Evolutionary conservation across 2,888 invertebrate species (phyloP), one percentile per base, ranked within the genome.

Genomic region (Flexamia atlantica): DNA sequence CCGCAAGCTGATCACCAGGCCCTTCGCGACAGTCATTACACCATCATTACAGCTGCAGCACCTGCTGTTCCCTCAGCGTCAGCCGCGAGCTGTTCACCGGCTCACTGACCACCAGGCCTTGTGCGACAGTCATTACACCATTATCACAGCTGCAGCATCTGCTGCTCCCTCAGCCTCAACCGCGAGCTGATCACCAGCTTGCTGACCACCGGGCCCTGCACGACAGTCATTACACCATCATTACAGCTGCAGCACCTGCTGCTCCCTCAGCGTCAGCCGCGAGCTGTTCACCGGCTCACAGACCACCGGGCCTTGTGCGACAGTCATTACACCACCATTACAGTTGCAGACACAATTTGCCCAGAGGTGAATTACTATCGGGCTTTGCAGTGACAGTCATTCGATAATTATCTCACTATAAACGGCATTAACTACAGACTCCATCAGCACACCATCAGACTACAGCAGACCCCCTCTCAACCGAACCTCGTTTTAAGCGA

Each of bases 221-320:
- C n/a, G n/a, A n/a, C n/a, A n/a, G n/a, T n/a, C n/a, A n/a, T n/a
- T n/a, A n/a, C n/a, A n/a, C n/a, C n/a, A n/a, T n/a, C n/a, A n/a
- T n/a, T n/a, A n/a, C 57, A 97, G 90, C 85, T 95, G 93, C 86
- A 94, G 90, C 0, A 96, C 96, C 89, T 97, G 96, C 79, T 95
- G 94, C 89, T 93, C 95, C 28, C 95, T 91, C 12, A 96, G 90
- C 0, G 96, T 94, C 72, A 93, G 88, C 28, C 88, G 85, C 10
- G 86, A 83, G 36, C 60, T 81, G 25, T 36, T 74, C 9, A 32
- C 42, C 3, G 50, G 32, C n/a, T 83, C 82, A 53, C 9, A 25
- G 57, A 84, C 76, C 1, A 17, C 72, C 14, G n/a, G 20, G 17
- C 74, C 74, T 46, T 76, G 46, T n/a, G n/a, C n/a, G n/a, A n/a